Percentiles rank a stretch among this genome's conserved stretches.
phyloP scores from a whole-genome alignment of 2,888 invertebrate species.

The Plagodis pulveraria region DNA sequence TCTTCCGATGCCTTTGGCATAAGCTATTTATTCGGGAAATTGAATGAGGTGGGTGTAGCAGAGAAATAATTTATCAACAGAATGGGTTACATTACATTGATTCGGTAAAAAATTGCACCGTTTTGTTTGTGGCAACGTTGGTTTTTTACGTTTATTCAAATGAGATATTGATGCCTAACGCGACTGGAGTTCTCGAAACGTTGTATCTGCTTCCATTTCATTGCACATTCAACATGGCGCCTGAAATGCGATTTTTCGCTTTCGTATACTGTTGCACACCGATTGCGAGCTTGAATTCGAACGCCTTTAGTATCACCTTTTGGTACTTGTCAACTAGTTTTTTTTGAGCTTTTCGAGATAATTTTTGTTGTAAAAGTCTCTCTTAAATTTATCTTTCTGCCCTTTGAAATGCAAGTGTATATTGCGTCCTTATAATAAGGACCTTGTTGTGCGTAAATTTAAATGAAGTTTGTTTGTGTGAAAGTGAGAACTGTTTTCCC shows the following conservation, averaged over 20 bases:
- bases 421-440: no score
- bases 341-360: no score
- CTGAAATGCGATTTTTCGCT: background rate
- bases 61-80: slow-evolving; percentile 59
- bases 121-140: slow-evolving; percentile 46
- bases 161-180: slow-evolving; percentile 13
- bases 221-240: slow-evolving; percentile 1
- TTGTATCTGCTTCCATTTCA: slow-evolving; percentile 9
- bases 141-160: slow-evolving; percentile 35
- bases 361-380: no score
- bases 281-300: no score
- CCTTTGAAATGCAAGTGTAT: no score
- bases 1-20: slow-evolving; percentile 47
- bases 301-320: no score
- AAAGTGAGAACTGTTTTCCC: no score
- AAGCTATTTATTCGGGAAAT: slow-evolving; percentile 57
- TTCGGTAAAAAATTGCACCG: slow-evolving; percentile 53
- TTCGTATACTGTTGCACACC: background rate
- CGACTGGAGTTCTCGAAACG: background rate
- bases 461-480: no score
- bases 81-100: slow-evolving; percentile 60
- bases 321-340: no score
- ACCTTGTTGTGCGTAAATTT: no score
- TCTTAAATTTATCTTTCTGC: no score
- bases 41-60: slow-evolving; percentile 54